phyloP scores from a whole-genome alignment of 2,797 vertebrate genomes.

The Lateolabrax maculatus region DNA sequence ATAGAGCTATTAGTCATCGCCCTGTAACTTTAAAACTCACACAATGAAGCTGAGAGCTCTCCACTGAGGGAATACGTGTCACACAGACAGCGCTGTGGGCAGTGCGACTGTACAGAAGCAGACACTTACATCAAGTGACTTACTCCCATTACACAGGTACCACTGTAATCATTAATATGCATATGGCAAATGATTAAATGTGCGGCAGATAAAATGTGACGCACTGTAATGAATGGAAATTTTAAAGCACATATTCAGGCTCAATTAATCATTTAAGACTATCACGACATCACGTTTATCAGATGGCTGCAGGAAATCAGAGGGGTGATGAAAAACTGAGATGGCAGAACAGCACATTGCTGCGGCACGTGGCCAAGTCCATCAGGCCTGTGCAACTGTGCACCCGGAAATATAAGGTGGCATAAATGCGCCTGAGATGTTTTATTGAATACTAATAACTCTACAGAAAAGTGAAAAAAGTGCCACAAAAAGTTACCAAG shows the following conservation, averaged over 20 bases:
- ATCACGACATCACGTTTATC: slow-evolving; percentile 87
- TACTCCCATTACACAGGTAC: slow-evolving; percentile 88
- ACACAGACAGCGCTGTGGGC: slow-evolving; percentile 60
- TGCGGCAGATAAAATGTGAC: slow-evolving; percentile 90
- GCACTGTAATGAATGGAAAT: slow-evolving; percentile 92
- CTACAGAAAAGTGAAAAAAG: background rate
- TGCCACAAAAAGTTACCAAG: background rate
- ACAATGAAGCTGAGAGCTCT: slow-evolving; percentile 15
- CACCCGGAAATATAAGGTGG: slow-evolving; percentile 19
- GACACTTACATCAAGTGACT: slow-evolving; percentile 87
- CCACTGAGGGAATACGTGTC: slow-evolving; percentile 37
- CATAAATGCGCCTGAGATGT: slow-evolving; percentile 31
- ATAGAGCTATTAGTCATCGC: slow-evolving; percentile 16
- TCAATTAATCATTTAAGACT: slow-evolving; percentile 94
- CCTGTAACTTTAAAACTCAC: slow-evolving; percentile 21
- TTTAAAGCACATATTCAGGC: slow-evolving; percentile 86
- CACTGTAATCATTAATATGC: slow-evolving; percentile 92
- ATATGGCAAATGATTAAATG: slow-evolving; percentile 93
- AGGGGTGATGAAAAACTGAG: slow-evolving; percentile 80
- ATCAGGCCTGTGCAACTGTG: slow-evolving; percentile 45
- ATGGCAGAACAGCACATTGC: slow-evolving; percentile 60
- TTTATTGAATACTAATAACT: slow-evolving; percentile 20
- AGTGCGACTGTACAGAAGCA: slow-evolving; percentile 75
- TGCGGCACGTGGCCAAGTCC: slow-evolving; percentile 34
- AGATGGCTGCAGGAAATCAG: slow-evolving; percentile 82